Evolutionary conservation across 2,797 vertebrate genomes (phyloP).

Genomic region (Chrosomus eos): DNA sequence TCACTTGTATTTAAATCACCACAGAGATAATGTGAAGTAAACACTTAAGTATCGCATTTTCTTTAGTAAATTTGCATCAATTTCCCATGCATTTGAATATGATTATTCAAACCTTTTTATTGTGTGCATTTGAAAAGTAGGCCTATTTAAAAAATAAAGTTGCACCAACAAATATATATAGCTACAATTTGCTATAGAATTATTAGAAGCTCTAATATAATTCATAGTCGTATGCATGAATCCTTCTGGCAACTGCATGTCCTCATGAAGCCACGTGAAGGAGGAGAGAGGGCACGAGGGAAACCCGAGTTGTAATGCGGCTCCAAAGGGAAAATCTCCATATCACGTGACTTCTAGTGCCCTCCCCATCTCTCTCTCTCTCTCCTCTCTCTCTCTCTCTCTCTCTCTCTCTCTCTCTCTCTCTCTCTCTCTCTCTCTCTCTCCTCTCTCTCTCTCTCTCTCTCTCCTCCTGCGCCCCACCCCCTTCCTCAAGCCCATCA

Average conservation of each 20-base stretch:
- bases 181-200: neutral
- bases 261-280: constrained; percentile 22
- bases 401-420: neutral
- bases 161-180: neutral
- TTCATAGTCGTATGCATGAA: neutral
- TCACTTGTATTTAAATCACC: neutral
- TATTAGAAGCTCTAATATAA: neutral
- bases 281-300: constrained; percentile 35
- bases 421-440: neutral
- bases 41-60: neutral
- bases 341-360: constrained; percentile 45
- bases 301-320: constrained; percentile 48
- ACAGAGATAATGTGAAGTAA: neutral
- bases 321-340: constrained; percentile 52
- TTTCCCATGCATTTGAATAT: neutral
- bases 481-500: constrained; percentile 24
- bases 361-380: neutral
- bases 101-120: neutral
- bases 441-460: neutral
- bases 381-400: neutral
- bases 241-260: neutral
- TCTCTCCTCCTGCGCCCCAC: neutral
- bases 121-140: neutral
- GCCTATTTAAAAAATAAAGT: neutral
- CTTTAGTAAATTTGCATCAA: neutral